Evolutionary conservation across 2,888 invertebrate genomes (phyloP).

Genomic region (Campoletis raptor): DNA sequence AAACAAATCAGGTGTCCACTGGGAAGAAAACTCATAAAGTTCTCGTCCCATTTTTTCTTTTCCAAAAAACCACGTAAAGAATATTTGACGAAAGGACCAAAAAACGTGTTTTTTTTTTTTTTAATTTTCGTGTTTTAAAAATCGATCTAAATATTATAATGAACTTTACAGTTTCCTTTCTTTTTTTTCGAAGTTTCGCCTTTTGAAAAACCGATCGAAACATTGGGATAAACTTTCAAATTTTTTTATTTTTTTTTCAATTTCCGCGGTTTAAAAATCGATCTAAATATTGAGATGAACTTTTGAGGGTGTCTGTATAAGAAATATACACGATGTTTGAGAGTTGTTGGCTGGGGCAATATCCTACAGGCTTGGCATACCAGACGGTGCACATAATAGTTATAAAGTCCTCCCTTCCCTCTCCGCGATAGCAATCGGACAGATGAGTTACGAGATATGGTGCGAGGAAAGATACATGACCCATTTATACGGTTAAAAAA

Average conservation of each 20-base stretch:
- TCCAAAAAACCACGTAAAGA: too few species aligned
- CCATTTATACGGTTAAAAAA: conserved; percentile 63
- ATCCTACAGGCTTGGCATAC: conserved; percentile 39
- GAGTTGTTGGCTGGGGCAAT: conserved; percentile 12
- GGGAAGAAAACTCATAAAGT: neutral
- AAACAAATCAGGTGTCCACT: neutral
- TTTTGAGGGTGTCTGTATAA: conserved; percentile 3
- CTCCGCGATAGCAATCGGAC: conserved; percentile 64
- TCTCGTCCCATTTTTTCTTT: too few species aligned
- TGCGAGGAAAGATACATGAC: conserved; percentile 66
- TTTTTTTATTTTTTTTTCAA: too few species aligned
- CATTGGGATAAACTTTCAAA: too few species aligned
- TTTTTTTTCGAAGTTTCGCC: too few species aligned
- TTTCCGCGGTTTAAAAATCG: neutral
- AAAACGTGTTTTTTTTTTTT: too few species aligned
- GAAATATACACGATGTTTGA: conserved; percentile 10
- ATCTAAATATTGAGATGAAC: neutral
- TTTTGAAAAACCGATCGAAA: too few species aligned
- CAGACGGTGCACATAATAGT: conserved; percentile 59
- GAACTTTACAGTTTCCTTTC: too few species aligned
- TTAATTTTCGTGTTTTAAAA: too few species aligned
- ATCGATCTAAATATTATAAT: too few species aligned
- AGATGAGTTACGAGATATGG: conserved; percentile 67
- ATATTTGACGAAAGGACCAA: too few species aligned
- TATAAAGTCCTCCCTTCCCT: conserved; percentile 40